Base-by-base conservation (phyloP, 2,113 vertebrate genomes). In the Corythoichthys haematopterus region DNA sequence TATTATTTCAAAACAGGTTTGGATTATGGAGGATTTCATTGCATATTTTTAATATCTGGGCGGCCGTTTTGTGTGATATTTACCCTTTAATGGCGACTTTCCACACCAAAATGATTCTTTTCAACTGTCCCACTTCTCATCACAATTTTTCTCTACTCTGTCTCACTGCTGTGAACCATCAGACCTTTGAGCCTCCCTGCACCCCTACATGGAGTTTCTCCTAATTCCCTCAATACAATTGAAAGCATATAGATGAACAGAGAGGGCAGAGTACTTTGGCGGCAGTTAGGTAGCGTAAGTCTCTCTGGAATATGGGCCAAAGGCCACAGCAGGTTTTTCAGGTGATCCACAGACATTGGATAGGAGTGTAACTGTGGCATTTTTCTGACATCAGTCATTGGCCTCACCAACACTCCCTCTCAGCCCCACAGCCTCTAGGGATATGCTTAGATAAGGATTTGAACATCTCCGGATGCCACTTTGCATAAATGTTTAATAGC, bases 401-500 rank as follows among this genome's bases (percentile, higher is more conserved):
- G 59, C 72, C 69, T 76, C 72, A 64, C 58, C 72, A 16, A 71
- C 57, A 10, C 81, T 66, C 79, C 80, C 82, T 77, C 79, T 70
- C 74, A 78, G 70, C 80, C 75, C 58, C 38, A 66, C 36, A 75
- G 69, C 61, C 84, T 64, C 77, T 20, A 65, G 84, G 87, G 81
- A 88, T 80, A 79, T 13, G 56, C 64, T 76, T 56, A 82, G 84
- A 89, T 88, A 86, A 84, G 85, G 73, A 85, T 81, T 56, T 84
- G 81, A 87, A 87, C 84, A 87, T 88, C 86, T 90, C 84, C 75
- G 83, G 83, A 87, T 88, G 85, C 86, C 83, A 88, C 87, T 88
- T 85, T 89, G 87, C 88, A 88, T 90, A 86, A 86, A 89, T 86
- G 86, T 88, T 90, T 89, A 88, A 90, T 88, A 86, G 84, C 82